Base-by-base conservation (phyloP, 2,888 invertebrate species). In the Synergus gifuensis region DNA sequence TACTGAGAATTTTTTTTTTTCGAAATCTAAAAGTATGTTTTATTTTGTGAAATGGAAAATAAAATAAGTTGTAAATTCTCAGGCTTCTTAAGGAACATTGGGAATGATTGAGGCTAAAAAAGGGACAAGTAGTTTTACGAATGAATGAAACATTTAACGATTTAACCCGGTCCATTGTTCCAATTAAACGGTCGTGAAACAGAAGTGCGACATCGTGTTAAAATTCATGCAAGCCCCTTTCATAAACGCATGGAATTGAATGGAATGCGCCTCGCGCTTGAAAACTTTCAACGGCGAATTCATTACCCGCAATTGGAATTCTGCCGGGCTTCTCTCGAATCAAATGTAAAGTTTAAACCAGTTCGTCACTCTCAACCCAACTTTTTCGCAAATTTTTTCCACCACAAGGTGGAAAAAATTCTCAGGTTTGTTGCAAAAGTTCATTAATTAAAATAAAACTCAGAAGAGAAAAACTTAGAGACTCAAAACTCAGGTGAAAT, bases 291-390 rank as follows among this genome's bases (percentile, higher is more conserved):
- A 73, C 54, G 54, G 73, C 73, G 36, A 73, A 73, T 73, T 73
- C 54, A 73, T 73, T 73, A 73, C 54, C n/a, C 54, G 73, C 73
- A 73, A 73, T 54, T 73, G 54, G 73, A 73, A 73, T 73, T 73
- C 49, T 54, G 49, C 54, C 11, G 36, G 49, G 54, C 73, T 73
- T 73, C 54, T 73, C 54, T 36, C 54, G n/a, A 73, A 73, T 73
- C 36, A 49, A 73, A 54, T 73, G 54, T 54, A 36, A 54, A 40
- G 36, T 73, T 73, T 73, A 36, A 73, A 14, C 36, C 36, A 28
- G 28, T 49, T 11, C 40, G 73, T 54, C 73, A 73, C 73, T 73
- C 22, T 36, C 16, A 73, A 54, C 36, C 3, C 36, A 28, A 14
- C 16, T 69, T 49, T 69, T 46, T 36, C 2, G 2, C n/a, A 4